Conservation (phyloP, 2,888 invertebrate species). For the Ochropacha duplaris region DNA sequence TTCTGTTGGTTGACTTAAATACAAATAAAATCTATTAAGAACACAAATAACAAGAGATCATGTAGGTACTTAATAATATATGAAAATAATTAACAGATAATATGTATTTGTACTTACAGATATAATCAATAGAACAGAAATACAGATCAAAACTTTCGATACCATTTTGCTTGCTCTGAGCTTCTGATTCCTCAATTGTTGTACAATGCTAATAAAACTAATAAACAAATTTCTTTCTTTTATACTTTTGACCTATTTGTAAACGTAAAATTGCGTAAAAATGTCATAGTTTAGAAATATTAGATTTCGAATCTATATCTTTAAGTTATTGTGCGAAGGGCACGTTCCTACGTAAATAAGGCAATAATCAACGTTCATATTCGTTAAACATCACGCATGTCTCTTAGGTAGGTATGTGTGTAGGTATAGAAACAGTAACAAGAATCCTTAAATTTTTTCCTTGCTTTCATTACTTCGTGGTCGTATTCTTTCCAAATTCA, state of each 20-base stretch:
- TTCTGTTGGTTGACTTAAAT: too few species aligned
- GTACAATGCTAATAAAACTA: background rate
- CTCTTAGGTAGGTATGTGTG: too few species aligned
- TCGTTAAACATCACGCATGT: too few species aligned
- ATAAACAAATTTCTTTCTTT: background rate
- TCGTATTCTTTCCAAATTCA: too few species aligned
- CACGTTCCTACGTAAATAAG: background rate
- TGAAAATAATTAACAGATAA: background rate
- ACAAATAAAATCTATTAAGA: too few species aligned
- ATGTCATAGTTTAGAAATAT: background rate
- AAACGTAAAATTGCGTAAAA: background rate
- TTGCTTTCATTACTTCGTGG: too few species aligned
- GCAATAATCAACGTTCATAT: too few species aligned
- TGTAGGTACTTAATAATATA: too few species aligned
- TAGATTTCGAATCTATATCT: background rate
- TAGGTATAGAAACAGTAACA: too few species aligned
- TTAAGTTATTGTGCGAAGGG: background rate
- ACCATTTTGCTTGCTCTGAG: too few species aligned
- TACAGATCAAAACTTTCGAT: background rate
- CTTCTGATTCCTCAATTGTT: background rate
- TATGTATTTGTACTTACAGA: background rate
- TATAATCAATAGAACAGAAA: background rate
- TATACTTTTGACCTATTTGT: background rate
- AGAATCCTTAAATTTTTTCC: too few species aligned
- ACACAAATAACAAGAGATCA: too few species aligned